These are phyloP conservation scores for Triplophysa yarkandensis DNA, from an alignment of 2,797 vertebrate species.

Conservation along the genomic window DNA sequence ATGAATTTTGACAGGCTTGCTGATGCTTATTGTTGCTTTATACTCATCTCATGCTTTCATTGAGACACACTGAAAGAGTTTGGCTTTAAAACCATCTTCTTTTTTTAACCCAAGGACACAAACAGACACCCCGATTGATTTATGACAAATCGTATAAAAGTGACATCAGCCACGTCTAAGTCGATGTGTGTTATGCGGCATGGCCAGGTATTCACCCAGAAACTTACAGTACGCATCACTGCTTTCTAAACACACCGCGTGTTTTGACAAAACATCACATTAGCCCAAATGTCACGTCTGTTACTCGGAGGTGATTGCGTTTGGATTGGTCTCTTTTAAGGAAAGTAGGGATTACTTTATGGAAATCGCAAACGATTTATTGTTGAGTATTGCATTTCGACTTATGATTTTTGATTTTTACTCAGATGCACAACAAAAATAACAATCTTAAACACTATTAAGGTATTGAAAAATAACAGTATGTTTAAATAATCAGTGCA, in stretches of 20 bases:
- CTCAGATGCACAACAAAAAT: no score
- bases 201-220: slow-evolving; percentile 56
- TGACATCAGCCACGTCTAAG: slow-evolving; percentile 33
- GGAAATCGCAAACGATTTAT: not conserved
- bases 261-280: slow-evolving; percentile 16
- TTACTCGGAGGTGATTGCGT: not conserved
- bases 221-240: slow-evolving; percentile 54
- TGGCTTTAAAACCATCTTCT: slow-evolving; percentile 24
- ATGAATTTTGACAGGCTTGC: slow-evolving; percentile 30
- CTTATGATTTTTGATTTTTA: no score
- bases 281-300: slow-evolving; percentile 24
- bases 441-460: no score
- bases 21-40: slow-evolving; percentile 31
- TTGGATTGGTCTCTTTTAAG: not conserved
- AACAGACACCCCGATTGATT: no score
- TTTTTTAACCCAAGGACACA: not conserved
- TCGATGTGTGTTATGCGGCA: slow-evolving; percentile 50
- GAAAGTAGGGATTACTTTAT: not conserved
- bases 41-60: slow-evolving; percentile 27
- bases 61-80: not conserved
- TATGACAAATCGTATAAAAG: slow-evolving; percentile 17
- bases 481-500: no score
- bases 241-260: slow-evolving; percentile 8
- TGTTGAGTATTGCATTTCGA: not conserved
- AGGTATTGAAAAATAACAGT: no score